Base-by-base conservation (phyloP, 1,140 invertebrate genomes). In the Drosophila kanapiae region DNA sequence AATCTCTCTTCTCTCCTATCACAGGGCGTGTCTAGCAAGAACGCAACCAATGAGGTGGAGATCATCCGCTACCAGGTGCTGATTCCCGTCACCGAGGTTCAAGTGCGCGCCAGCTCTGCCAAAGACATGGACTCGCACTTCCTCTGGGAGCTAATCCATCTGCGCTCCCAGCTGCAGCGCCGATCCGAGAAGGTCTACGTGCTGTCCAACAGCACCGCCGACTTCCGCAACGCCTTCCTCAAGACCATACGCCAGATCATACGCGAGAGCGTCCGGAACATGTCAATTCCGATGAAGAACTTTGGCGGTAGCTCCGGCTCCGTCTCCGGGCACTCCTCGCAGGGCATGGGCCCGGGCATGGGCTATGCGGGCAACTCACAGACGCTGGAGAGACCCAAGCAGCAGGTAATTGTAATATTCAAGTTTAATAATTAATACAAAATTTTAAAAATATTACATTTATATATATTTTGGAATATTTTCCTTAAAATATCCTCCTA, bases 181-280 rank as follows among this genome's bases (percentile, higher is more conserved):
- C 95, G 98, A 78, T 98, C 98, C 14, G 98, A 99, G 93, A 99
- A 99, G 94, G 96, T 99, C 70, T 99, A 99, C 93, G 97, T 99
- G 77, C 95, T 99, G 70, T 98, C 98, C 10, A 99, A 99, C 94
- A 98, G 98, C 93, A 98, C 98, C 33, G 96, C 96, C 58, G 98
- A 99, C 92, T 99, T 99, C 93, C 96, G 98, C 80, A 98, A 98
- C 93, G 97, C 98, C 76, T 99, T 99, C 94, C 94, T 99, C 75
- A 98, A 98, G 93, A 99, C 98, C 49, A 99, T 99, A 79, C 95
- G 98, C 57, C 98, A 99, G 94, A 99, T 99, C 45, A 99, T 99
- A 71, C 95, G 98, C 62, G 98, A 99, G 93, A 98, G 97, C 63
- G 98, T 98, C 11, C 95, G 97, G 76, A 98, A 98, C 88, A 98